Evolutionary conservation across 2,888 invertebrate species (phyloP).

Genomic region (Spodoptera picta): DNA sequence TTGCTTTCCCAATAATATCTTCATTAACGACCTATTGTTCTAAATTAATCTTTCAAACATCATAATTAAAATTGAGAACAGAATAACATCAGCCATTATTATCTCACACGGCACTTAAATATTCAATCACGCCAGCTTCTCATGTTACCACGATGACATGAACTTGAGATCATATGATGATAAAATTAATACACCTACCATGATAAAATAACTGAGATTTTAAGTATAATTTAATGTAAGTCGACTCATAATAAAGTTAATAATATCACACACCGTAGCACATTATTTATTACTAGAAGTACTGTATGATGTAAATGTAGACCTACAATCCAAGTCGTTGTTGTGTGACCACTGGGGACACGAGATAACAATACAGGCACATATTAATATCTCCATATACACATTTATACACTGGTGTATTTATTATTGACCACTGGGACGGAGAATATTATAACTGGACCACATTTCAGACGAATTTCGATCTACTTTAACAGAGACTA

Average conservation of each 20-base stretch:
- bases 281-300: constrained; percentile 3
- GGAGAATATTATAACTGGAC: constrained; percentile 37
- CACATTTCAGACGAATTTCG: constrained; percentile 54
- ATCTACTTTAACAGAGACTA: constrained; percentile 55
- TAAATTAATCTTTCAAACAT: not conserved
- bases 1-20: not conserved
- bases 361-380: constrained; percentile 55
- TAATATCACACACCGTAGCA: constrained; percentile 2
- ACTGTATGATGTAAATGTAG: constrained; percentile 26
- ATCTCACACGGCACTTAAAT: constrained; percentile 15
- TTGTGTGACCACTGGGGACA: constrained; percentile 48
- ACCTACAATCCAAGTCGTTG: constrained; percentile 36
- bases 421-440: constrained; percentile 40
- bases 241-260: constrained; percentile 4
- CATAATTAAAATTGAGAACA: too few relatives aligned
- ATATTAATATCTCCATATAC: constrained; percentile 35
- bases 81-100: constrained; percentile 9
- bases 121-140: constrained; percentile 23
- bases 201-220: constrained; percentile 1
- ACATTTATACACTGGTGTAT: constrained; percentile 40
- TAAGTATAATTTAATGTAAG: constrained; percentile 2
- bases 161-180: constrained; percentile 16
- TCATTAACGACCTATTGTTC: not conserved
- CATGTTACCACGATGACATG: constrained; percentile 19
- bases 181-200: constrained; percentile 9